Evolutionary conservation across 2,113 vertebrate species (phyloP).

Genomic region (Arizona elegans): DNA sequence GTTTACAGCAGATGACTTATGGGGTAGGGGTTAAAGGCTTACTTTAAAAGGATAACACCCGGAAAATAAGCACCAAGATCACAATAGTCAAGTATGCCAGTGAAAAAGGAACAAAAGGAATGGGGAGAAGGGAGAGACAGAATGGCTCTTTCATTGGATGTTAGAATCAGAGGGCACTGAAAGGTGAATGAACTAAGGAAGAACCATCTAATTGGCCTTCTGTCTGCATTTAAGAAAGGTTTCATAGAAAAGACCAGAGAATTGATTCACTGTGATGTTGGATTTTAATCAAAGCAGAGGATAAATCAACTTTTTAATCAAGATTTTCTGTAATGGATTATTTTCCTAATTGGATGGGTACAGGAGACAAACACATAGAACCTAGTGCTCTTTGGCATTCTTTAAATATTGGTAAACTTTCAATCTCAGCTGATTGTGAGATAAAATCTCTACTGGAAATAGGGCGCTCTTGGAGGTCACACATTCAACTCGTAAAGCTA

Average conservation of each 20-base stretch:
- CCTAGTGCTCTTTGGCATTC: slow-evolving; percentile 55
- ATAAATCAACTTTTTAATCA: slow-evolving; percentile 70
- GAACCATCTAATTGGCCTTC: slow-evolving; percentile 59
- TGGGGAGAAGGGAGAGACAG: background rate
- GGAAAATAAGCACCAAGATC: background rate
- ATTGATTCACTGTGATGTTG: slow-evolving; percentile 66
- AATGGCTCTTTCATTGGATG: slow-evolving; percentile 21
- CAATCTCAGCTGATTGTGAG: slow-evolving; percentile 57
- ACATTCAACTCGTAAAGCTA: slow-evolving; percentile 58
- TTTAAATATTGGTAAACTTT: slow-evolving; percentile 70
- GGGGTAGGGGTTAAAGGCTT: background rate
- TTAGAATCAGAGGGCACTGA: slow-evolving; percentile 53
- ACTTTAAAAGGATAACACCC: background rate
- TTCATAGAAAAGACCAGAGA: slow-evolving; percentile 60
- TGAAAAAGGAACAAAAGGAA: background rate
- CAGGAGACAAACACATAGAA: slow-evolving; percentile 62
- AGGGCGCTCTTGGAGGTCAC: slow-evolving; percentile 57
- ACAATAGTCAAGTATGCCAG: background rate
- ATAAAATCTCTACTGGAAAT: slow-evolving; percentile 46
- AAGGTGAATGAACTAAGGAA: slow-evolving; percentile 57
- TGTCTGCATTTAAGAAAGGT: slow-evolving; percentile 43
- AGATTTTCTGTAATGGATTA: slow-evolving; percentile 71
- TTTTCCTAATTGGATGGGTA: slow-evolving; percentile 68
- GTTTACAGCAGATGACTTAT: background rate
- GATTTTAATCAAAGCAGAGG: slow-evolving; percentile 69